Percentiles rank a stretch among this genome's conserved stretches.
These are phyloP conservation scores for Pocillopora grandis DNA, from an alignment of 92 coral and sea anemone genomes.

Conservation along the genomic window DNA sequence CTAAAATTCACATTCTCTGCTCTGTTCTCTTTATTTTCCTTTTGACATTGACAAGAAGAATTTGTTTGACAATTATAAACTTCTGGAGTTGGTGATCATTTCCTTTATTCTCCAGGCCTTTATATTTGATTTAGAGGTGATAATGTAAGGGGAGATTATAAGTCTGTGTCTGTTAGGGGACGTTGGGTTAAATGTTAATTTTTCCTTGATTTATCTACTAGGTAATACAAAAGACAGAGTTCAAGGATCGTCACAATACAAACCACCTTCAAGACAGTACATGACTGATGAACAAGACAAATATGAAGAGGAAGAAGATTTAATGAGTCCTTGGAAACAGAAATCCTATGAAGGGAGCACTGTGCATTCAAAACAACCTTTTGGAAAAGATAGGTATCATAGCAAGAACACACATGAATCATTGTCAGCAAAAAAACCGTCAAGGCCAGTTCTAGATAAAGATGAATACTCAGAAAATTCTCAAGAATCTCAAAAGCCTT, in stretches of 20 bases:
- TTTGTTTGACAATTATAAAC: too few relatives aligned
- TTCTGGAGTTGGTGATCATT: too few relatives aligned
- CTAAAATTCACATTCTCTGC: too few relatives aligned
- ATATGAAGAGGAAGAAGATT: conserved; percentile 8
- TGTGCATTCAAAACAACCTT: background rate
- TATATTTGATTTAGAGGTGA: too few relatives aligned
- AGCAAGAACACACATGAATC: conserved; percentile 5
- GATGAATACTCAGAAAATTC: background rate
- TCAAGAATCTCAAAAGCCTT: conserved; percentile 1
- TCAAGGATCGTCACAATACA: background rate
- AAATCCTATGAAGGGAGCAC: background rate
- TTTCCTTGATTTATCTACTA: background rate
- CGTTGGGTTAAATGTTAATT: background rate
- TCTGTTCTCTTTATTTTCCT: too few relatives aligned
- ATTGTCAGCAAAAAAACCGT: background rate
- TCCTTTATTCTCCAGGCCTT: too few relatives aligned
- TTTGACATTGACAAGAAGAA: too few relatives aligned
- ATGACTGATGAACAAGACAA: background rate
- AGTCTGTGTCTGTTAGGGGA: too few relatives aligned
- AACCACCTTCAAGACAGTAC: background rate
- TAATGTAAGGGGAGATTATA: too few relatives aligned
- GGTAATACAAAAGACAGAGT: conserved; percentile 16
- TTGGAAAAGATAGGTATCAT: conserved; percentile 15
- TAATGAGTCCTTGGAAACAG: conserved; percentile 15
- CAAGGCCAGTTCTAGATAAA: background rate